A percentile compares a stretch with the other conserved stretches of the same genome.
These are phyloP conservation scores for Resseliella maxima DNA, from an alignment of 2,888 invertebrate genomes.

Conservation along the genomic window DNA sequence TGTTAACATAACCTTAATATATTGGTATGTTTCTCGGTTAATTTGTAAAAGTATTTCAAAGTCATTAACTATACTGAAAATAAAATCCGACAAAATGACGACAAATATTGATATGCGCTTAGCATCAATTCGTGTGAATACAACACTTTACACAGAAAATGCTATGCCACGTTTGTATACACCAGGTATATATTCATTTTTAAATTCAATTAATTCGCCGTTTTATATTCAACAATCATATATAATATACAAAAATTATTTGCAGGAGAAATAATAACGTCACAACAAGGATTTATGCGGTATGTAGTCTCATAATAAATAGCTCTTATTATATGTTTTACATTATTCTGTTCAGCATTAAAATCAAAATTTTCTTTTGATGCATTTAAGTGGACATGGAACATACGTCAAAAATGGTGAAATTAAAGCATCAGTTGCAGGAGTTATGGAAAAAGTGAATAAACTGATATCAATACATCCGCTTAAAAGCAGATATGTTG, in stretches of 20 bases:
- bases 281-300: constrained; percentile 87
- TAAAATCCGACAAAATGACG: constrained; percentile 65
- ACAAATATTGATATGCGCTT: constrained; percentile 73
- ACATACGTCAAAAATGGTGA: constrained; percentile 88
- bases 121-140: constrained; percentile 75
- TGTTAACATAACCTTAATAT: background rate
- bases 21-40: background rate
- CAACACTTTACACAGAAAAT: constrained; percentile 67
- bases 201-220: no score
- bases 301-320: constrained; percentile 64
- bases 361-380: background rate
- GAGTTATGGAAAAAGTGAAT: constrained; percentile 93
- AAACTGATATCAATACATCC: constrained; percentile 93
- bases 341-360: no score
- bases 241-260: no score
- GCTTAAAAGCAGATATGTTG: constrained; percentile 88
- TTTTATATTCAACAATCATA: no score
- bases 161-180: constrained; percentile 78
- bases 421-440: constrained; percentile 93
- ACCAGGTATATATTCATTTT: no score
- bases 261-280: constrained; percentile 87
- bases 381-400: constrained; percentile 86
- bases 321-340: background rate
- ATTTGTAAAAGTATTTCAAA: background rate
- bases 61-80: background rate